Percentiles rank a stretch among this genome's conserved stretches.
These are phyloP conservation scores for Platyura marginata DNA, from an alignment of 1,140 invertebrate species.

Conservation along the genomic window DNA sequence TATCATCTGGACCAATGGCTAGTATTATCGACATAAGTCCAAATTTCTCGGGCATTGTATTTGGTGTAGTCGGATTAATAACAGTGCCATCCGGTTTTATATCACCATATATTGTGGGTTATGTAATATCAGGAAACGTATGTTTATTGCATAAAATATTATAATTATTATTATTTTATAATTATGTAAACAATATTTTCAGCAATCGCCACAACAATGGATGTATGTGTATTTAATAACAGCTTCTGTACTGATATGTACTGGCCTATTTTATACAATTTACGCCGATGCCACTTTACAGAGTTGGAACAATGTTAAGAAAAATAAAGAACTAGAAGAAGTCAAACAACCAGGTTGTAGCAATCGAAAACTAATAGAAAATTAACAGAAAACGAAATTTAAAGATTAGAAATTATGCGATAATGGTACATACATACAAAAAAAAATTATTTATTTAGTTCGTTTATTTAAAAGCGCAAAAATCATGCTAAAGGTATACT, in stretches of 20 bases:
- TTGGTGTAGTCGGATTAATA: constrained; percentile 36
- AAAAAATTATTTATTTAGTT: too few relatives aligned
- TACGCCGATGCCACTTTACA: constrained; percentile 40
- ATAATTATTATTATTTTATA: neutral
- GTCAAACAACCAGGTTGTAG: too few relatives aligned
- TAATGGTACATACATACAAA: too few relatives aligned
- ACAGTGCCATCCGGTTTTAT: constrained; percentile 32
- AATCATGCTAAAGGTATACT: too few relatives aligned
- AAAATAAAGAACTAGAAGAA: too few relatives aligned
- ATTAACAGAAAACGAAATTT: too few relatives aligned
- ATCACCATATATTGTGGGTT: constrained; percentile 36
- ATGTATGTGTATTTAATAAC: constrained; percentile 40
- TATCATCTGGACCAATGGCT: constrained; percentile 41
- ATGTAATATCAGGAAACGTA: constrained; percentile 38
- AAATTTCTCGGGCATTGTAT: constrained; percentile 41
- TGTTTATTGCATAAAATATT: constrained; percentile 8
- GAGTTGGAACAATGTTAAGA: constrained; percentile 44
- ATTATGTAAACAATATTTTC: constrained; percentile 8
- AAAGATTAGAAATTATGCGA: too few relatives aligned
- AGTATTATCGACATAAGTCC: constrained; percentile 44
- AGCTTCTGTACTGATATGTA: constrained; percentile 28
- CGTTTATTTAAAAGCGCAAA: too few relatives aligned
- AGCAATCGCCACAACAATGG: constrained; percentile 50
- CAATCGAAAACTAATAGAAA: too few relatives aligned
- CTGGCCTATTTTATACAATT: constrained; percentile 31